Conservation (phyloP, 1,140 invertebrate species). For the Saccostrea glomerata region DNA sequence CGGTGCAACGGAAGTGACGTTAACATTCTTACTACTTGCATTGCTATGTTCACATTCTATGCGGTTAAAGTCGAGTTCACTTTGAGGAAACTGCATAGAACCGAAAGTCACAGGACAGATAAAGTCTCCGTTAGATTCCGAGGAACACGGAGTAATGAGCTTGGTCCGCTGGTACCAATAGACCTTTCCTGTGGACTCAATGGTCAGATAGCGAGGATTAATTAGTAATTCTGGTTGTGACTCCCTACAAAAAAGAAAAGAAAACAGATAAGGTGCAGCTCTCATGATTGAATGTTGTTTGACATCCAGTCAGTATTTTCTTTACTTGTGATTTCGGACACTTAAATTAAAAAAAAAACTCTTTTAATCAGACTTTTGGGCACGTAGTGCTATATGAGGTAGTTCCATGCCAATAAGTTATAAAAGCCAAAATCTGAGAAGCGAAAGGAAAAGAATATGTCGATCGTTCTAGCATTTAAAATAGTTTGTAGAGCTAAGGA, state of each 20-base stretch:
- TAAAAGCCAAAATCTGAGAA: too few relatives aligned
- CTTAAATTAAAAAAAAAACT: too few relatives aligned
- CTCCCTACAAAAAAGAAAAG: background rate
- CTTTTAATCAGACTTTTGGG: too few relatives aligned
- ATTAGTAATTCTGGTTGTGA: background rate
- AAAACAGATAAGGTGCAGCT: background rate
- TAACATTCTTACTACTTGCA: background rate
- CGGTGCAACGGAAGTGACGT: background rate
- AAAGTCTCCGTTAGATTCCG: background rate
- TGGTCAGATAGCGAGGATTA: background rate
- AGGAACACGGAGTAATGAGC: background rate
- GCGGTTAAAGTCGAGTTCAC: background rate
- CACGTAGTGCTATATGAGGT: too few relatives aligned
- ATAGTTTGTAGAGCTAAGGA: too few relatives aligned
- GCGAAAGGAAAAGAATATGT: too few relatives aligned
- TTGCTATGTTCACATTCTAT: background rate
- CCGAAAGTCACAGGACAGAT: background rate
- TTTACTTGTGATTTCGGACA: too few relatives aligned
- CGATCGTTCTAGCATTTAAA: too few relatives aligned
- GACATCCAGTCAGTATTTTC: too few relatives aligned
- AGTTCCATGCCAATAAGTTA: too few relatives aligned
- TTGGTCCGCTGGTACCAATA: constrained; percentile 16
- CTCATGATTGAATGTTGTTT: too few relatives aligned
- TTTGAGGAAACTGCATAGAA: constrained; percentile 9
- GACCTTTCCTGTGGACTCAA: background rate